Evolutionary conservation across 2,888 invertebrate genomes (phyloP).

Genomic region (Priocnemis perturbator): DNA sequence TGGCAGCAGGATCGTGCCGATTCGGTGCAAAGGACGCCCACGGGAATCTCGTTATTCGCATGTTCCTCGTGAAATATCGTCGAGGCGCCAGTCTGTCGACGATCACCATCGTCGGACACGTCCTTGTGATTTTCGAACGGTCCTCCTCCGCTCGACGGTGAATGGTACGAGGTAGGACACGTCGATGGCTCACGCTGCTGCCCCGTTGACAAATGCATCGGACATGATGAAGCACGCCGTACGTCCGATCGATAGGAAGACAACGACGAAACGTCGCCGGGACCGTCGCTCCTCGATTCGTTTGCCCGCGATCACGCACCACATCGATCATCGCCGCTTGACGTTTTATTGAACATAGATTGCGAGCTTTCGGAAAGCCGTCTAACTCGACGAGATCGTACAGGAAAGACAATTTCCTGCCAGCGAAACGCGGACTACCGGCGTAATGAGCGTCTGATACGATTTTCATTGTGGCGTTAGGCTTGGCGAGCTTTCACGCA

Average conservation of each 20-base stretch:
- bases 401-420: not conserved
- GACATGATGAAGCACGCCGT: slow-evolving; percentile 39
- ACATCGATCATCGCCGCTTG: too few relatives aligned
- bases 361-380: not conserved
- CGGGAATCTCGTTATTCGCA: too few relatives aligned
- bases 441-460: slow-evolving; percentile 7
- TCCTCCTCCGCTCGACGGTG: not conserved
- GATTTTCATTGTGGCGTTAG: too few relatives aligned
- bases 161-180: not conserved
- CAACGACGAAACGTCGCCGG: slow-evolving; percentile 23
- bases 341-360: not conserved
- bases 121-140: not conserved
- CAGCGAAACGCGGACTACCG: not conserved
- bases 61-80: too few relatives aligned
- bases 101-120: slow-evolving; percentile 4
- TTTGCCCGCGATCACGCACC: too few relatives aligned
- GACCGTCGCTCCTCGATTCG: slow-evolving; percentile 1
- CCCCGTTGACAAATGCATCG: slow-evolving; percentile 39
- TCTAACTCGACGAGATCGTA: too few relatives aligned
- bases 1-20: too few relatives aligned
- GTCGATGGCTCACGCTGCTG: slow-evolving; percentile 3
- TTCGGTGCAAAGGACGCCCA: too few relatives aligned
- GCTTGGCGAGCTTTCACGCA: too few relatives aligned
- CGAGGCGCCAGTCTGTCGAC: not conserved
- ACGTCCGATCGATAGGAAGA: slow-evolving; percentile 36